A percentile compares a stretch with the other conserved stretches of the same genome.
Conservation (phyloP, 2,797 vertebrate genomes). For the Capromys pilorides region DNA sequence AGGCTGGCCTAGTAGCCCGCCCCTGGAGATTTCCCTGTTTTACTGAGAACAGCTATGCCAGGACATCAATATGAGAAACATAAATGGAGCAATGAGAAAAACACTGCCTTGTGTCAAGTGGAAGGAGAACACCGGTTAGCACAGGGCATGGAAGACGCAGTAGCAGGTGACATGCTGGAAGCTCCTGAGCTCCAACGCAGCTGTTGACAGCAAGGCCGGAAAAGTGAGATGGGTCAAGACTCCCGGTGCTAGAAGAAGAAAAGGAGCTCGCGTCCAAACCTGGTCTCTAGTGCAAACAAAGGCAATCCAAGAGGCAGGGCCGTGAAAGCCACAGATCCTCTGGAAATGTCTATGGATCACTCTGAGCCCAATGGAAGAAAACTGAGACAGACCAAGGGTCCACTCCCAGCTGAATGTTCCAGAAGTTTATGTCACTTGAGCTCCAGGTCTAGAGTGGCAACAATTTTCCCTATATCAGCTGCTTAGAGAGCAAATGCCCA, state of each 20-base stretch:
- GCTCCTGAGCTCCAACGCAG: neutral
- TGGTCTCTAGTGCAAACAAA: conserved; percentile 42
- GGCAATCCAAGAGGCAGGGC: conserved; percentile 29
- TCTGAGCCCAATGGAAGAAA: neutral
- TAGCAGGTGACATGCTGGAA: neutral
- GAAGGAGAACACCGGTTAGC: neutral
- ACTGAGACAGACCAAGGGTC: neutral
- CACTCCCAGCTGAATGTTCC: neutral
- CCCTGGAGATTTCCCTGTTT: neutral
- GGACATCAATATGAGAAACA: neutral
- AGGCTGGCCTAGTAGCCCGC: neutral
- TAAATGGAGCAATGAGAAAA: neutral
- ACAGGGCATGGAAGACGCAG: neutral
- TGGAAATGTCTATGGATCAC: neutral
- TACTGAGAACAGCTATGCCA: neutral
- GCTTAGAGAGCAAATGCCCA: neutral
- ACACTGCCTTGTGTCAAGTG: neutral
- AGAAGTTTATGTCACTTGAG: neutral
- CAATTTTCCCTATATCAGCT: neutral
- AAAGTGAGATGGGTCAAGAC: neutral
- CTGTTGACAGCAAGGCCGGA: neutral
- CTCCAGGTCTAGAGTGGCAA: neutral
- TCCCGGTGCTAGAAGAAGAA: neutral
- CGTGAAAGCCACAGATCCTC: neutral
- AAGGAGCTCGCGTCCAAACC: neutral